Percentiles rank a stretch among this genome's conserved stretches.
Conservation (phyloP, 2,888 invertebrate species). For the Phytoseiulus persimilis region DNA sequence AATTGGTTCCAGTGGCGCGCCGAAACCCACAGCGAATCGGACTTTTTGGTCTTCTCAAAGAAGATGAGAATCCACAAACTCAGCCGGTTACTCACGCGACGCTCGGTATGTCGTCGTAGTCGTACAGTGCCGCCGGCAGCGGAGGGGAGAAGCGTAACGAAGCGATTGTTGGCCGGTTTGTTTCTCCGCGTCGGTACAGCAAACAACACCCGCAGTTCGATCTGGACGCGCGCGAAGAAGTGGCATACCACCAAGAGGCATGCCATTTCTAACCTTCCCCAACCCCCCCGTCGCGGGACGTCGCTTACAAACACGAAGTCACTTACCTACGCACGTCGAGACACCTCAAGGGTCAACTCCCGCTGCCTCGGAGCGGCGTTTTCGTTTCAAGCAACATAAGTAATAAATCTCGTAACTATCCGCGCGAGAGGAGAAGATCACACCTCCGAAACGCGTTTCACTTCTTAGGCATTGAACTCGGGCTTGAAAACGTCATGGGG, state of each 20-base stretch:
- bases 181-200: background rate
- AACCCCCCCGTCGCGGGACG: background rate
- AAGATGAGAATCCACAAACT: background rate
- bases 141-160: background rate
- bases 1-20: background rate
- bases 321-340: background rate
- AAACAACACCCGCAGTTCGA: background rate
- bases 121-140: background rate
- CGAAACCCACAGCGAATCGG: background rate
- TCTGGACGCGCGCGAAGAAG: background rate
- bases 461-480: background rate
- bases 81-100: background rate
- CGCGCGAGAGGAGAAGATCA: background rate
- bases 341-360: background rate
- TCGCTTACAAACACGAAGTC: background rate
- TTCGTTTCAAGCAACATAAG: background rate
- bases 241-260: background rate
- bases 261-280: background rate
- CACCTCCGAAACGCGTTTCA: background rate
- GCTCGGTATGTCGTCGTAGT: background rate
- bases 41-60: background rate
- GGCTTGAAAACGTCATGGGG: background rate
- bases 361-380: background rate
- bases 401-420: constrained; percentile 5
- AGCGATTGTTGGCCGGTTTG: background rate